A percentile compares a stretch with the other conserved stretches of the same genome.
phyloP scores from a whole-genome alignment of 2,888 invertebrate species.

The Amiota minor region DNA sequence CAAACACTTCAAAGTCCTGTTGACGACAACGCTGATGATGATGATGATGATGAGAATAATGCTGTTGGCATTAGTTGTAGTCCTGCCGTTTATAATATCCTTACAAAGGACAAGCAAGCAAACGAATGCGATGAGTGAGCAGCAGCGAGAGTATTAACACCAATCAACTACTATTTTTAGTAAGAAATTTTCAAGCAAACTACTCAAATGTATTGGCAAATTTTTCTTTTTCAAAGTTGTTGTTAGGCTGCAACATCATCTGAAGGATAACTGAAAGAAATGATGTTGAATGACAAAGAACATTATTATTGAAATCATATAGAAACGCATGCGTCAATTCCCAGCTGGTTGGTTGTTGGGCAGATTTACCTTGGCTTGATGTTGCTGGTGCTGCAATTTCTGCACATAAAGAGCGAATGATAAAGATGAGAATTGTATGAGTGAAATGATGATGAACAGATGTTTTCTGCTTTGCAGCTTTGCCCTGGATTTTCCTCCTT shows the following conservation, averaged over 20 bases:
- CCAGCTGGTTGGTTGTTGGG: neutral
- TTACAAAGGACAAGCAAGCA: neutral
- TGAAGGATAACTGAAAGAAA: neutral
- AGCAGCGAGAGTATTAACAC: neutral
- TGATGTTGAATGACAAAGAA: neutral
- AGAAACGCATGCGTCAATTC: constrained; percentile 5
- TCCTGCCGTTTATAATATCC: constrained; percentile 6
- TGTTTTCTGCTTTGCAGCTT: constrained; percentile 16
- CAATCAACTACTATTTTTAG: constrained; percentile 12
- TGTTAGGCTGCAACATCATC: neutral
- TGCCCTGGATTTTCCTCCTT: constrained; percentile 16
- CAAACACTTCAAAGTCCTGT: neutral
- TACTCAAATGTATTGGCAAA: neutral
- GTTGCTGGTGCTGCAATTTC: neutral
- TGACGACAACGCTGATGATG: neutral
- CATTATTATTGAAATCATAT: too few relatives aligned
- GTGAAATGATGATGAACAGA: neutral
- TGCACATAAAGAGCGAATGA: neutral
- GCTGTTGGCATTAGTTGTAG: neutral
- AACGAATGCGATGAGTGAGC: neutral
- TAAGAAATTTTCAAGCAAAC: neutral
- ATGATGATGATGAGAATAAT: neutral
- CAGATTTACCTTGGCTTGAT: neutral
- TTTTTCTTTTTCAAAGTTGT: neutral
- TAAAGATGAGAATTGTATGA: neutral